Percentiles rank a stretch among this genome's conserved stretches.
phyloP scores from a whole-genome alignment of 2,888 invertebrate genomes.

The Acanthoscelides obtectus region DNA sequence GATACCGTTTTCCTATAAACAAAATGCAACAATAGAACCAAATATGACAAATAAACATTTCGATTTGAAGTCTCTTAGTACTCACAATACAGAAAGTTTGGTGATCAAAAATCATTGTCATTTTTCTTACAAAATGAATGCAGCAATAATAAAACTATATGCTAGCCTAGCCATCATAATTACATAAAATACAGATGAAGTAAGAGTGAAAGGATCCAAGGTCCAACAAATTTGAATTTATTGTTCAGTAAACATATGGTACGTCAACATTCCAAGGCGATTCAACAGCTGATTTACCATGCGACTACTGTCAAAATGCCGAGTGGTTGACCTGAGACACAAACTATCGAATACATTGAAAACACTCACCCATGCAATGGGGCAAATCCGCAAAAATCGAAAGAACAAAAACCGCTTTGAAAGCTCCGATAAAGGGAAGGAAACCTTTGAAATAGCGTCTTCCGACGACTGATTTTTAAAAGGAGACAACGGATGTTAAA shows the following conservation, averaged over 20 bases:
- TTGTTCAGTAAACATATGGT: not conserved
- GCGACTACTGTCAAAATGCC: not conserved
- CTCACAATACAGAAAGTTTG: too few relatives aligned
- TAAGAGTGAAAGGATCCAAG: too few relatives aligned
- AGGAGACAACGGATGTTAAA: not conserved
- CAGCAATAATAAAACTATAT: too few relatives aligned
- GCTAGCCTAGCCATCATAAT: too few relatives aligned
- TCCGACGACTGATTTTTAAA: not conserved
- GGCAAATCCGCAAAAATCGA: slow-evolving; percentile 35
- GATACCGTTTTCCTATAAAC: too few relatives aligned
- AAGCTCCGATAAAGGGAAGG: not conserved
- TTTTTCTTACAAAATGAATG: too few relatives aligned
- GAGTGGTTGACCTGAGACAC: not conserved
- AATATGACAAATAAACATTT: too few relatives aligned
- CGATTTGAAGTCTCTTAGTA: too few relatives aligned
- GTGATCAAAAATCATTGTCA: too few relatives aligned
- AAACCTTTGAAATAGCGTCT: not conserved
- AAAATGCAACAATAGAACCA: too few relatives aligned
- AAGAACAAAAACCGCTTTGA: slow-evolving; percentile 12
- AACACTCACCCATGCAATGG: slow-evolving; percentile 54
- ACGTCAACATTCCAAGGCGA: not conserved
- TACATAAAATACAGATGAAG: too few relatives aligned
- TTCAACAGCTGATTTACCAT: not conserved
- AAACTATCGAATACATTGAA: not conserved
- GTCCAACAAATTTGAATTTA: not conserved